Conservation (phyloP, 1,140 invertebrate genomes). For the Colletes gigas region DNA sequence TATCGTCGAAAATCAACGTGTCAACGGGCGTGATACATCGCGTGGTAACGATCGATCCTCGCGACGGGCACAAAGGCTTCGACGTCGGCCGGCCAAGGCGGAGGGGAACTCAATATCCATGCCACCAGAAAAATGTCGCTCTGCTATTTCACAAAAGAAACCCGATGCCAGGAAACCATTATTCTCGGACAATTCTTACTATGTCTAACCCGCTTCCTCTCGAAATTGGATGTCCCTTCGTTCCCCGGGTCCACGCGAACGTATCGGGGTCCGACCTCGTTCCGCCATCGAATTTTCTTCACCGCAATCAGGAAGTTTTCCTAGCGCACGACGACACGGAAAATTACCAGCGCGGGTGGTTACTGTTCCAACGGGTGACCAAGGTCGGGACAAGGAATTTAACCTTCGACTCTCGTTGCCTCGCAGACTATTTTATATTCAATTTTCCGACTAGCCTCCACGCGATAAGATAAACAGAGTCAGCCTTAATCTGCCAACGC, state of each 20-base stretch:
- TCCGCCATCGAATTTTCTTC: slow-evolving; percentile 30
- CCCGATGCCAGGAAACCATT: slow-evolving; percentile 50
- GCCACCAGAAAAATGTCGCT: slow-evolving; percentile 59
- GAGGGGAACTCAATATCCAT: slow-evolving; percentile 41
- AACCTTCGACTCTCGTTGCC: no score
- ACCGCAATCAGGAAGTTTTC: slow-evolving; percentile 38
- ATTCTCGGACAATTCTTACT: slow-evolving; percentile 50
- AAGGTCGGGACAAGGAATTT: background rate
- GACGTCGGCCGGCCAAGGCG: background rate
- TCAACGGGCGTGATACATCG: slow-evolving; percentile 43
- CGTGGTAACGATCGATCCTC: slow-evolving; percentile 46
- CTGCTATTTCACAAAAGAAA: slow-evolving; percentile 57
- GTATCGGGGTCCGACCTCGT: slow-evolving; percentile 36
- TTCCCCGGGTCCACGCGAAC: slow-evolving; percentile 18
- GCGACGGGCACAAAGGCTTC: slow-evolving; percentile 26
- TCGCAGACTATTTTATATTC: no score
- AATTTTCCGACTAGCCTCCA: no score
- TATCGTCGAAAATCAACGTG: slow-evolving; percentile 42
- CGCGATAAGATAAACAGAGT: no score
- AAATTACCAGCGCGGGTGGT: slow-evolving; percentile 18
- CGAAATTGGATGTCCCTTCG: slow-evolving; percentile 49
- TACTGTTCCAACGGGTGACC: background rate
- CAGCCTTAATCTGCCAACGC: no score
- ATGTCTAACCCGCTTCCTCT: slow-evolving; percentile 38
- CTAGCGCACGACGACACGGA: slow-evolving; percentile 4